These are phyloP conservation scores for Drosophila recens DNA, from an alignment of 2,888 invertebrate genomes.

Conservation along the genomic window DNA sequence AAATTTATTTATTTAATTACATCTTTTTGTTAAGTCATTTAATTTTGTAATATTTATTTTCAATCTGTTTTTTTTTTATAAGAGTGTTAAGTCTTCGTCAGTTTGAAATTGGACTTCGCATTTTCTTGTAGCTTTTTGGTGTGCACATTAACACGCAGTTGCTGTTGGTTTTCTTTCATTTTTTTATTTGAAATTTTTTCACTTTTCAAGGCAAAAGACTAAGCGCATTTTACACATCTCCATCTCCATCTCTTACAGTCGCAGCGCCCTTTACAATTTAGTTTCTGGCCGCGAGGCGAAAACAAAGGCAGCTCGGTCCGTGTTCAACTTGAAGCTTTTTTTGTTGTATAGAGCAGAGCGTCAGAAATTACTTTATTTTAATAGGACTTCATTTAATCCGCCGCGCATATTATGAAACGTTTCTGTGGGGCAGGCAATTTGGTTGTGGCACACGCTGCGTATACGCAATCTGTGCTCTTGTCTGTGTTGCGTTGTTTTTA, in stretches of 20 bases:
- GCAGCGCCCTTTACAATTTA: constrained; percentile 46
- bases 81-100: constrained; percentile 5
- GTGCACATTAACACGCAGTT: constrained; percentile 73
- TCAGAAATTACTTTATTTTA: constrained; percentile 77
- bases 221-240: constrained; percentile 68
- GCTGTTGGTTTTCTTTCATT: constrained; percentile 44
- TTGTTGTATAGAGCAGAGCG: constrained; percentile 36
- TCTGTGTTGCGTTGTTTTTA: constrained; percentile 40
- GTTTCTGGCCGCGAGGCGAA: constrained; percentile 35
- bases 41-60: background rate
- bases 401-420: constrained; percentile 63
- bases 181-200: constrained; percentile 34
- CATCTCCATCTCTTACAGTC: constrained; percentile 3
- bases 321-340: constrained; percentile 22
- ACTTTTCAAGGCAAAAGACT: constrained; percentile 39
- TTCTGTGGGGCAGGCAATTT: constrained; percentile 60
- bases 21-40: background rate
- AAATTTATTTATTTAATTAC: background rate
- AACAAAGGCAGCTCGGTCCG: constrained; percentile 26
- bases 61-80: background rate
- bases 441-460: constrained; percentile 64
- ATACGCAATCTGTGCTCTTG: constrained; percentile 65
- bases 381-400: constrained; percentile 80
- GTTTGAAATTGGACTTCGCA: background rate
- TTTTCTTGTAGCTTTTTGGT: constrained; percentile 17